These are phyloP conservation scores for Dromius quadrimaculatus DNA, from an alignment of 2,888 invertebrate species.

Conservation along the genomic window DNA sequence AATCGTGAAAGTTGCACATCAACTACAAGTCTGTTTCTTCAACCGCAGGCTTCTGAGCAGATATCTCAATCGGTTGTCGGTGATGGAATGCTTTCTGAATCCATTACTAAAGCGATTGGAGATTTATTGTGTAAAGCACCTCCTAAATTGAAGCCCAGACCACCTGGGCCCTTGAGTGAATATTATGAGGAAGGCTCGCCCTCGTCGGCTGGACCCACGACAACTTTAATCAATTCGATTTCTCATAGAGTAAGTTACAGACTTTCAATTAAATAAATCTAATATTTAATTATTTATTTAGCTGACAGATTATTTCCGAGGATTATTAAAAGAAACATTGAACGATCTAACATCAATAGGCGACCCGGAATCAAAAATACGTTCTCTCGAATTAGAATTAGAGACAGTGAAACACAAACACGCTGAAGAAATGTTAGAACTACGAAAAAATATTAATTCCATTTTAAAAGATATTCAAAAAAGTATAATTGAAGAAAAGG, in stretches of 20 bases:
- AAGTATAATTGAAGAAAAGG: constrained; percentile 70
- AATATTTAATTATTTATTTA: constrained; percentile 62
- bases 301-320: constrained; percentile 79
- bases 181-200: constrained; percentile 63
- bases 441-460: constrained; percentile 63
- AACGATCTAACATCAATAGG: constrained; percentile 72
- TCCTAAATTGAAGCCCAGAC: constrained; percentile 67
- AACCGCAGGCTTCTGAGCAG: constrained; percentile 18
- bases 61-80: constrained; percentile 2
- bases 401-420: constrained; percentile 80
- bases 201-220: constrained; percentile 62
- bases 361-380: constrained; percentile 71
- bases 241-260: constrained; percentile 64
- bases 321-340: constrained; percentile 76
- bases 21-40: constrained; percentile 42
- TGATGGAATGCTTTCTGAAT: constrained; percentile 58
- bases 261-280: no score
- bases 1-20: constrained; percentile 30
- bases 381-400: constrained; percentile 75
- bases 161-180: constrained; percentile 66
- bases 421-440: constrained; percentile 79
- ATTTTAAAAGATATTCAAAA: constrained; percentile 64
- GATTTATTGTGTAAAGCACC: constrained; percentile 63
- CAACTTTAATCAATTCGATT: constrained; percentile 63
- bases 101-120: constrained; percentile 60